Evolutionary conservation across 1,140 invertebrate genomes (phyloP), one percentile per base, ranked within the genome.

Genomic region (Drosophila pectinifera): DNA sequence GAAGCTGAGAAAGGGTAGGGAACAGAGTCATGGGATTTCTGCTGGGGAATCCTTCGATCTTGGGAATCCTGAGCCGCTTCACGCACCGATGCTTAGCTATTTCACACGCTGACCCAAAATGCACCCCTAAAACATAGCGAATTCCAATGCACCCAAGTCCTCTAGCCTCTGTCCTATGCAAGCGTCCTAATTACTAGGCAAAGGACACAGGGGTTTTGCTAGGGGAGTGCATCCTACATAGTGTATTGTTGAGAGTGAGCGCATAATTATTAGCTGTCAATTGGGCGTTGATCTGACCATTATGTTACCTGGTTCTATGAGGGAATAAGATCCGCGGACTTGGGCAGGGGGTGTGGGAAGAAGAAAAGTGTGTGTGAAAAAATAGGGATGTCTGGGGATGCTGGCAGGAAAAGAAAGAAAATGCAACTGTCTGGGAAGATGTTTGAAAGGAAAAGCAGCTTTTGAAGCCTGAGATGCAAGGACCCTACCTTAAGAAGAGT

Each of bases 211-310:
- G 42, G 46, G 42, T 45, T 16, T 28, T 24, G 42, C 18, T 8
- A 45, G 43, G 57, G 39, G 36, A 16, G 43, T 72, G 69, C 67
- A 65, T 42, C 42, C 28, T 45, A 49, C 34, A 31, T 20, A 28
- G 20, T 24, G 43, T 48, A 53, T 62, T 63, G 51, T 59, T 53
- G 43, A 64, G 74, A 64, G 39, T 56, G n/a, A n/a, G 41, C 76
- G 67, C 54, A 48, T 84, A 89, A 89, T 89, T 88, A 88, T 89
- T 89, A 67, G 76, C 84, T 89, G 84, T 80, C 84, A 89, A 84
- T 86, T 76, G 82, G 83, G 74, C 79, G 83, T 74, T 82, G 69
- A 75, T 88, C 56, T 18, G 69, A 57, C 79, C 83, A 67, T 84
- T 84, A 72, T 63, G 58, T 78, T 45, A 46, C 41, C 22, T 51